Evolutionary conservation across 2,888 invertebrate genomes (phyloP).

Genomic region (Steromphala cineraria): DNA sequence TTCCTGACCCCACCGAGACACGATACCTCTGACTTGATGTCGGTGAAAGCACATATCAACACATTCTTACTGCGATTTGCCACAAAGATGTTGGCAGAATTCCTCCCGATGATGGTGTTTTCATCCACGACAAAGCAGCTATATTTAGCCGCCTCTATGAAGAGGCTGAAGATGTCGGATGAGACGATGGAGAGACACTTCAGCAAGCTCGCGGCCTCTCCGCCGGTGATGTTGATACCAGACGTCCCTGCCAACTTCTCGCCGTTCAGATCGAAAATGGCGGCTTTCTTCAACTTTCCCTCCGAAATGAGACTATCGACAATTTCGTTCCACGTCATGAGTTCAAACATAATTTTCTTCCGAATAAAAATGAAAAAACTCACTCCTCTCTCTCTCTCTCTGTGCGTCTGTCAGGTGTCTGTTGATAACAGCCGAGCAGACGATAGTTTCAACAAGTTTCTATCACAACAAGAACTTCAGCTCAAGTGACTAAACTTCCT

Average conservation of each 20-base stretch:
- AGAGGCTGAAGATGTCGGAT: constrained; percentile 32
- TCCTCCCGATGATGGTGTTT: constrained; percentile 36
- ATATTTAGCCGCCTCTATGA: constrained; percentile 34
- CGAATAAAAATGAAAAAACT: not conserved
- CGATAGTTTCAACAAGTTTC: not conserved
- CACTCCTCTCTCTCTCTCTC: not conserved
- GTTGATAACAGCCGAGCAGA: not conserved
- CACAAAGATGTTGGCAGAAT: constrained; percentile 30
- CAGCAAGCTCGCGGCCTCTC: constrained; percentile 29
- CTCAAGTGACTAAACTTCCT: not conserved
- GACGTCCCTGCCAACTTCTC: constrained; percentile 36
- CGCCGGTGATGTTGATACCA: constrained; percentile 26
- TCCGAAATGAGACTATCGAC: constrained; percentile 40
- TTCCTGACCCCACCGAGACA: constrained; percentile 39
- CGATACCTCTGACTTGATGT: constrained; percentile 22
- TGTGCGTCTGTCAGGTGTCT: not conserved
- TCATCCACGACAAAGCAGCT: constrained; percentile 37
- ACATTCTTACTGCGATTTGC: constrained; percentile 34
- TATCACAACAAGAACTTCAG: not conserved
- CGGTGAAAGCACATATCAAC: constrained; percentile 36
- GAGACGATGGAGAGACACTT: constrained; percentile 21
- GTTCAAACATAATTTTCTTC: constrained; percentile 40
- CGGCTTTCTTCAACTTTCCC: constrained; percentile 41
- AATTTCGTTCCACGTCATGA: constrained; percentile 47
- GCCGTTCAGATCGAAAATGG: constrained; percentile 41